Evolutionary conservation across 2,888 invertebrate genomes (phyloP).

Genomic region (Ernsta delagoae): DNA sequence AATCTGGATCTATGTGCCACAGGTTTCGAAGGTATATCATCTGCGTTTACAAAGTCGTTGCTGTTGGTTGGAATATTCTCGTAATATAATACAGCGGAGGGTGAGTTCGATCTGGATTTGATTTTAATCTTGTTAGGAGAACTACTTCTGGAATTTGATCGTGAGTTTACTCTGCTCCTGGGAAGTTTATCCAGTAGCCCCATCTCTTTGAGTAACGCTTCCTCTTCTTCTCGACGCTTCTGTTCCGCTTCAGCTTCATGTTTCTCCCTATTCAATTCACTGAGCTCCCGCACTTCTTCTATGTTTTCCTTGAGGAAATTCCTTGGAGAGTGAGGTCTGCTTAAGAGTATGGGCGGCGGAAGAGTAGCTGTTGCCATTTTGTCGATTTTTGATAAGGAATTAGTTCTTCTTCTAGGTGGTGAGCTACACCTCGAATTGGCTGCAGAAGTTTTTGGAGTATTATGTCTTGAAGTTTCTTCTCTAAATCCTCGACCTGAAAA

Average conservation of each 20-base stretch:
- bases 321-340: constrained; percentile 70
- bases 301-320: constrained; percentile 80
- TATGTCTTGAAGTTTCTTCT: constrained; percentile 82
- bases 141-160: constrained; percentile 63
- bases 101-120: constrained; percentile 76
- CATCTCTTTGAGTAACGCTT: constrained; percentile 77
- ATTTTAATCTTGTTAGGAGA: constrained; percentile 71
- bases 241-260: constrained; percentile 76
- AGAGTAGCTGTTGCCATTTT: constrained; percentile 74
- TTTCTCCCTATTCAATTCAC: constrained; percentile 78
- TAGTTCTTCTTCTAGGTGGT: constrained; percentile 72
- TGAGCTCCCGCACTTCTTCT: constrained; percentile 76
- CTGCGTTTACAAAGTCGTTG: constrained; percentile 60
- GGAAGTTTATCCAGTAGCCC: constrained; percentile 65
- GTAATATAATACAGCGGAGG: constrained; percentile 65
- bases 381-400: constrained; percentile 71
- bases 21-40: constrained; percentile 59
- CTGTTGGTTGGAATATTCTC: constrained; percentile 59
- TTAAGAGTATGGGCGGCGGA: constrained; percentile 59
- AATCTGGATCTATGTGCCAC: constrained; percentile 67
- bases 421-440: constrained; percentile 74
- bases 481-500: constrained; percentile 78
- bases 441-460: constrained; percentile 78
- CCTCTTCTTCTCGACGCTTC: constrained; percentile 74
- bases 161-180: constrained; percentile 46